These are phyloP conservation scores for Drosophila lacertosa DNA, from an alignment of 1,140 invertebrate species.

Conservation along the genomic window DNA sequence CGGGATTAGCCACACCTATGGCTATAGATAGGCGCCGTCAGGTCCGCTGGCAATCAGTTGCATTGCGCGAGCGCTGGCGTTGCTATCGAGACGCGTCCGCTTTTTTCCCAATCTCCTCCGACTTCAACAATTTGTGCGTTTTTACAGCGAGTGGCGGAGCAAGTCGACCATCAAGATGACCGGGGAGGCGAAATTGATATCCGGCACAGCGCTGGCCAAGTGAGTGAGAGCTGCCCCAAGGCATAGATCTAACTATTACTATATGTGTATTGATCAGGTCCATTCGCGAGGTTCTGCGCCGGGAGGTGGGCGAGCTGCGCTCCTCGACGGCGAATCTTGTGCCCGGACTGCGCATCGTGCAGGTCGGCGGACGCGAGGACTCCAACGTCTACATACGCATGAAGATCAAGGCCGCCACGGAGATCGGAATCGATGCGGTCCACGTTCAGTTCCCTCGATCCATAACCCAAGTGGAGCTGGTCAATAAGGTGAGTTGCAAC, in stretches of 20 bases:
- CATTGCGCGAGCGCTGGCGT: conserved; percentile 61
- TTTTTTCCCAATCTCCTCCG: conserved; percentile 9
- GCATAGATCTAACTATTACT: not conserved
- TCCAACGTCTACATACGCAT: conserved; percentile 99
- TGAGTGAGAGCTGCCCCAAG: conserved; percentile 47
- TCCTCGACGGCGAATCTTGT: conserved; percentile 86
- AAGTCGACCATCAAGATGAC: conserved; percentile 57
- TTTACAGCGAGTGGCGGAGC: conserved; percentile 47
- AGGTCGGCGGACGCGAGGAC: conserved; percentile 97
- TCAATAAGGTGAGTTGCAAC: conserved; percentile 85
- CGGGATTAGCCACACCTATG: conserved; percentile 38
- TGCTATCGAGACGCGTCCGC: conserved; percentile 35
- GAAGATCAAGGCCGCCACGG: conserved; percentile 96
- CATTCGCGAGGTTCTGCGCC: conserved; percentile 88
- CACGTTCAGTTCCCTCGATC: conserved; percentile 93
- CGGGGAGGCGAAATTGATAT: conserved; percentile 85
- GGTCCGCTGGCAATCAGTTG: conserved; percentile 51
- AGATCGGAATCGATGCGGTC: conserved; percentile 94
- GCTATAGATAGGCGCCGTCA: conserved; percentile 63
- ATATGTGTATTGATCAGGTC: conserved; percentile 86
- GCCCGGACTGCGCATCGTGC: conserved; percentile 92
- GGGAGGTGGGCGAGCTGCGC: conserved; percentile 88
- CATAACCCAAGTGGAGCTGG: conserved; percentile 91
- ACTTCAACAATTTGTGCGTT: conserved; percentile 38
- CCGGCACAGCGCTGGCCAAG: conserved; percentile 87